phyloP scores from a whole-genome alignment of 53 echinoderm and acorn worm species.

The Zoroaster sp. region DNA sequence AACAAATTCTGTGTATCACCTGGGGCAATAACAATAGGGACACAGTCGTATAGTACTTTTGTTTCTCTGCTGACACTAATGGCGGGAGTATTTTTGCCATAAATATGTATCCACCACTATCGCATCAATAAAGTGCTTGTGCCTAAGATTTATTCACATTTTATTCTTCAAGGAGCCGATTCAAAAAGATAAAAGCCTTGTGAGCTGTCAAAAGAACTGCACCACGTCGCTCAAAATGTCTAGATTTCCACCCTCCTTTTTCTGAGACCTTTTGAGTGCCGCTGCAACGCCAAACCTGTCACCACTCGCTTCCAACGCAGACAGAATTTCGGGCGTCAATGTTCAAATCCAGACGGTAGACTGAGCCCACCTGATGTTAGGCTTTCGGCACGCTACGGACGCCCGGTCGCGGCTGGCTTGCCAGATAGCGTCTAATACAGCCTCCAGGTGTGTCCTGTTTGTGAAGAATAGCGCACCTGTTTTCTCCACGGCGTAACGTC shows the following conservation, averaged over 20 bases:
- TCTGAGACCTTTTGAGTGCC: background rate
- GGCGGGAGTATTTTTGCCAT: no score
- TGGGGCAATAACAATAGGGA: no score
- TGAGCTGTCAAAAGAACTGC: no score
- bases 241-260: background rate
- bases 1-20: no score
- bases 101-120: no score
- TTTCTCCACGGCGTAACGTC: background rate
- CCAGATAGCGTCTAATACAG: conserved; percentile 41
- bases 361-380: background rate
- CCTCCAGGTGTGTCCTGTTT: conserved; percentile 60
- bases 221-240: background rate
- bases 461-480: conserved; percentile 38
- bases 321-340: background rate
- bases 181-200: no score
- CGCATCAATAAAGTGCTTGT: no score
- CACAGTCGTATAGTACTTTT: no score
- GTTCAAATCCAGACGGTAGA: background rate
- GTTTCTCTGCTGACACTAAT: no score
- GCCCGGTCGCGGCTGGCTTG: conserved; percentile 40
- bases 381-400: conserved; percentile 21
- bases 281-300: background rate
- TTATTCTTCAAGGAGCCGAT: no score
- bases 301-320: background rate
- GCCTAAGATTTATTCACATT: no score